Percentiles rank a stretch among this genome's conserved stretches.
phyloP scores from a whole-genome alignment of 64 coral and sea anemone species.

The Cladopsammia gracilis region DNA sequence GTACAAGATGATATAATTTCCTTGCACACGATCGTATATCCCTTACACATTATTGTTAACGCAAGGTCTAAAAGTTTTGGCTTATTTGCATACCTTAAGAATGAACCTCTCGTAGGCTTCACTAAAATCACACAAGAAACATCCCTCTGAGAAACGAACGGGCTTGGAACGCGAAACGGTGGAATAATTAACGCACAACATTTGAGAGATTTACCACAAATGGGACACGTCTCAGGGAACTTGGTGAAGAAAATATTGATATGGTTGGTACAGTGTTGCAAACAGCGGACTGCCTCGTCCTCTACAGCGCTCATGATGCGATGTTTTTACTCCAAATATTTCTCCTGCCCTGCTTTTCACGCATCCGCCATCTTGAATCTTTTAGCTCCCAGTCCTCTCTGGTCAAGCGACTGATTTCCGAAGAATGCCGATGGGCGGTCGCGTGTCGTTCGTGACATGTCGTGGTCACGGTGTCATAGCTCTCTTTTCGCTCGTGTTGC shows the following conservation, averaged over 20 bases:
- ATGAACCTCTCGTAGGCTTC: conserved; percentile 19
- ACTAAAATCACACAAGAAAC: conserved; percentile 4
- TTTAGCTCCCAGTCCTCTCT: too few relatives aligned
- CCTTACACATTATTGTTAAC: too few relatives aligned
- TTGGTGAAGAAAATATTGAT: conserved; percentile 43
- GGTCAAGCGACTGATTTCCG: too few relatives aligned
- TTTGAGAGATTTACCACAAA: conserved; percentile 17
- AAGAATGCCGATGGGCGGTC: too few relatives aligned
- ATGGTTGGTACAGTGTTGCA: conserved; percentile 29
- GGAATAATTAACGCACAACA: conserved; percentile 30
- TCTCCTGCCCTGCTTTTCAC: too few relatives aligned
- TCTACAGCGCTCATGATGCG: neutral
- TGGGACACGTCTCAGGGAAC: conserved; percentile 10
- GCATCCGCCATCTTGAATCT: neutral
- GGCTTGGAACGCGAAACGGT: conserved; percentile 19
- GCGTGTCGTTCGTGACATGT: too few relatives aligned
- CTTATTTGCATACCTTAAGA: conserved; percentile 20
- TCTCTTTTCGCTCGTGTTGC: too few relatives aligned
- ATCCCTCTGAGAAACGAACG: conserved; percentile 13
- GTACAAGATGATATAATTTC: too few relatives aligned
- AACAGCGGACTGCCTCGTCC: conserved; percentile 14
- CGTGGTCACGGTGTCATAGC: too few relatives aligned
- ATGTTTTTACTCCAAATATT: too few relatives aligned
- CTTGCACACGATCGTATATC: too few relatives aligned
- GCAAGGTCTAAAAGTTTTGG: neutral